phyloP scores from a whole-genome alignment of 2,797 vertebrate genomes.

The Sarcoramphus papa region DNA sequence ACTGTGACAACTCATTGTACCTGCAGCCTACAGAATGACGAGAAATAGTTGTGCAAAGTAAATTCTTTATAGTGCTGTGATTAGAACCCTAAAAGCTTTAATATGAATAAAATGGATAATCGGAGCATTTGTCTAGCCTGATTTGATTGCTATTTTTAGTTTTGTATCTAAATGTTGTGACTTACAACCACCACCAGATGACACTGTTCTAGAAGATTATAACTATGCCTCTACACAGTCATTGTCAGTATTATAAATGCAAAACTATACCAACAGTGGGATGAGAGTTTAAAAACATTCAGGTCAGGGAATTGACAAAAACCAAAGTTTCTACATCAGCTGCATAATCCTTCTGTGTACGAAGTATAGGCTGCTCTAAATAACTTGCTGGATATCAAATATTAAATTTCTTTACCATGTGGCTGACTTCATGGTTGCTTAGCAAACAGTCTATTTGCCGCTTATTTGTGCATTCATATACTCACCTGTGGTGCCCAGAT shows the following conservation, averaged over 20 bases:
- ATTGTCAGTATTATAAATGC: background rate
- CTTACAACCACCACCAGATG: constrained; percentile 43
- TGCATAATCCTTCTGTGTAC: background rate
- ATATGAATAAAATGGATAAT: background rate
- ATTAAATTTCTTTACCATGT: background rate
- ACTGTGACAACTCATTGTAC: background rate
- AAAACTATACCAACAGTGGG: background rate
- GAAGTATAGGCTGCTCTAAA: background rate
- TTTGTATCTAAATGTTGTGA: background rate
- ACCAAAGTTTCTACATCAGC: background rate
- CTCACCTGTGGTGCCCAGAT: background rate
- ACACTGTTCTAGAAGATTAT: background rate
- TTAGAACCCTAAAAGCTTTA: background rate
- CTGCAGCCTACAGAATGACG: background rate
- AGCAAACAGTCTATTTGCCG: background rate
- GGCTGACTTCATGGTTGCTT: background rate
- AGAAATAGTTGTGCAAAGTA: background rate
- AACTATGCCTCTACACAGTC: background rate
- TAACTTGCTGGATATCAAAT: background rate
- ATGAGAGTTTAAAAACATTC: background rate
- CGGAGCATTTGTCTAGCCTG: background rate
- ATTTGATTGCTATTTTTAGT: background rate
- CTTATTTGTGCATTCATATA: background rate
- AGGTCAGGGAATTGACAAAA: background rate
- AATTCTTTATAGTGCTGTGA: background rate